Base-by-base conservation (phyloP, 2,888 invertebrate species). In the Hypomecis atomaria region DNA sequence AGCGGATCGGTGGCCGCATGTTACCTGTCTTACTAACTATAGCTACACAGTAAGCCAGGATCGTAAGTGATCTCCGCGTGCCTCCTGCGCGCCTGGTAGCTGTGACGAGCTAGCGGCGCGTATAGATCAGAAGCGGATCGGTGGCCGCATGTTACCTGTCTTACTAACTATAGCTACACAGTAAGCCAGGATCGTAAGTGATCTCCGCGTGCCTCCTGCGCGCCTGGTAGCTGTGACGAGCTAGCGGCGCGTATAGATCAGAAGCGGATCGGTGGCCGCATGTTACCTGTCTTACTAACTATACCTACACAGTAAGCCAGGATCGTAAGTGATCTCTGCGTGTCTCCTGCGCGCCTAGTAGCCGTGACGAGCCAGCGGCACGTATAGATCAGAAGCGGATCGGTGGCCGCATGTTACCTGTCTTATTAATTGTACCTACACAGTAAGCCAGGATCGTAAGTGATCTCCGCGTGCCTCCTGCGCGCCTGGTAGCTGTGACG, bases 401-500 rank as follows among this genome's bases (percentile, higher is more conserved):
- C 93, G 0, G 84, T 85, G 11, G 95, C 90, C 0, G 82, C 83
- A 0, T n/a, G n/a, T n/a, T n/a, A n/a, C n/a, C n/a, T n/a, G n/a
- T n/a, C n/a, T n/a, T n/a, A n/a, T n/a, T n/a, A n/a, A n/a, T n/a
- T n/a, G n/a, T 34, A 75, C 83, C 81, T 13, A 89, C 89, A 81
- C 7, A 89, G 56, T 7, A 90, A 53, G 0, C 73, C 62, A 0
- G 89, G 89, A 36, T 89, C 89, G 60, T 89, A 90, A 0, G 67
- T 65, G 7, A 94, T 93, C 44, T 88, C 82, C 65, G 92, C 94
- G 71, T 95, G 95, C 69, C 94, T 87, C 50, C 94, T 91, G 66
- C 94, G 93, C 0, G 95, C 95, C 92, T 95, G 94, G 72, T 94
- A 94, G 0, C 96, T 96, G 76, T 95, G 93, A 38, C 95, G 82